Conservation (phyloP, 2,797 vertebrate genomes). For the Zalophus californianus region DNA sequence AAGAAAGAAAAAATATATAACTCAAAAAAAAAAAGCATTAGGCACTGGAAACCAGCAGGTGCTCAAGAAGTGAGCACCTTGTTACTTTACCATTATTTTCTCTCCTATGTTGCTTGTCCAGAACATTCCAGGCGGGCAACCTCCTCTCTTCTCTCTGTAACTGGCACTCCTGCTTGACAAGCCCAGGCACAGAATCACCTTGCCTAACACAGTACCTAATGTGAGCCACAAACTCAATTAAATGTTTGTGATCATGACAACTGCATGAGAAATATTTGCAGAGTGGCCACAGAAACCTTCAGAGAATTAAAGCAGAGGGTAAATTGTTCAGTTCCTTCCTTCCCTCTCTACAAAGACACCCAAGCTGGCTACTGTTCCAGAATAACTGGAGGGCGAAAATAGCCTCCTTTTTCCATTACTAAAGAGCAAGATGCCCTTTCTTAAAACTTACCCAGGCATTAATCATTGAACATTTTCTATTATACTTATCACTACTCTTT, state of each 20-base stretch:
- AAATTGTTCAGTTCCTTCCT: neutral
- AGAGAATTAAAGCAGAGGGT: neutral
- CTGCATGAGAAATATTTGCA: neutral
- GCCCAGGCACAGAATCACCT: neutral
- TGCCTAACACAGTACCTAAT: neutral
- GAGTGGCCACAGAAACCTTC: neutral
- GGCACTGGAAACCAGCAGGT: neutral
- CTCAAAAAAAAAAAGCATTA: neutral
- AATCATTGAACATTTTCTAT: neutral
- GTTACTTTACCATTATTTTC: neutral
- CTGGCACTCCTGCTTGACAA: neutral
- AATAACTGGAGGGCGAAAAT: neutral
- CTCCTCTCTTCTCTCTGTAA: neutral
- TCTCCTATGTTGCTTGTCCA: neutral
- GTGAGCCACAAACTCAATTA: neutral
- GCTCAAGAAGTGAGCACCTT: neutral
- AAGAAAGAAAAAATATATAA: no score
- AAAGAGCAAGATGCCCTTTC: neutral
- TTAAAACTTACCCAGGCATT: slow-evolving; percentile 29
- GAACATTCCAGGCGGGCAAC: neutral
- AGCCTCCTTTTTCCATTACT: neutral
- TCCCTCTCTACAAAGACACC: neutral
- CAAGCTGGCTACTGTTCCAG: neutral
- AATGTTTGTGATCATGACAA: neutral
- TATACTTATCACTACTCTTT: neutral